phyloP scores from a whole-genome alignment of 2,888 invertebrate species.

The Oscheius myriophilus region DNA sequence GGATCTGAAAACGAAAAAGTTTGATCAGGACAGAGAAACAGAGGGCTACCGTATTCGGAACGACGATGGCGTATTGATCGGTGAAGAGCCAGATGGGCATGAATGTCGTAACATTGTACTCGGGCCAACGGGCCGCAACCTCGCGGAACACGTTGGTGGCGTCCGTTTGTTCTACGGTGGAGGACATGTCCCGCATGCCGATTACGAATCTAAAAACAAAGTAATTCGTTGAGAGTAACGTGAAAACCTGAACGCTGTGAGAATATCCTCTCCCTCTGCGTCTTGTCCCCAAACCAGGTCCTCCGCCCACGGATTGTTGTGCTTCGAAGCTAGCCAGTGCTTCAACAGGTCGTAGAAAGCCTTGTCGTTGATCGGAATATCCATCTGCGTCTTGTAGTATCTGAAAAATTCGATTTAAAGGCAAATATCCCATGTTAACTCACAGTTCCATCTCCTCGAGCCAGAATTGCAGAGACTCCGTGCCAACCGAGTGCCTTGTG shows the following conservation, averaged over 20 bases:
- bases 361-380: slow-evolving; percentile 55
- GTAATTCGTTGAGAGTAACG: not conserved
- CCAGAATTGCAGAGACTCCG: slow-evolving; percentile 69
- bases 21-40: not conserved
- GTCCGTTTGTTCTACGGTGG: slow-evolving; percentile 65
- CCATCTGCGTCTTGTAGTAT: slow-evolving; percentile 61
- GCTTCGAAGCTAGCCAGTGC: slow-evolving; percentile 63
- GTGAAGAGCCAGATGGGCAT: slow-evolving; percentile 71
- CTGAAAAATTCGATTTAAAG: slow-evolving; percentile 23
- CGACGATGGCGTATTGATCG: slow-evolving; percentile 70
- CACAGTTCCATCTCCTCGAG: slow-evolving; percentile 65
- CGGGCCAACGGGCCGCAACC: slow-evolving; percentile 54
- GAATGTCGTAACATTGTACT: slow-evolving; percentile 70
- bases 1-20: slow-evolving; percentile 30
- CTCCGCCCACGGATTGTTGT: slow-evolving; percentile 59
- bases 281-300: slow-evolving; percentile 64
- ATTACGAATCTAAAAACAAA: slow-evolving; percentile 59
- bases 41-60: slow-evolving; percentile 66
- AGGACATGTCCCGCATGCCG: slow-evolving; percentile 67
- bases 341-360: slow-evolving; percentile 62
- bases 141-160: slow-evolving; percentile 65
- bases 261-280: slow-evolving; percentile 36
- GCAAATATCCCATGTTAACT: no score
- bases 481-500: slow-evolving; percentile 68
- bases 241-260: slow-evolving; percentile 44